phyloP scores from a whole-genome alignment of 2,113 vertebrate species.

The Kryptolebias marmoratus region DNA sequence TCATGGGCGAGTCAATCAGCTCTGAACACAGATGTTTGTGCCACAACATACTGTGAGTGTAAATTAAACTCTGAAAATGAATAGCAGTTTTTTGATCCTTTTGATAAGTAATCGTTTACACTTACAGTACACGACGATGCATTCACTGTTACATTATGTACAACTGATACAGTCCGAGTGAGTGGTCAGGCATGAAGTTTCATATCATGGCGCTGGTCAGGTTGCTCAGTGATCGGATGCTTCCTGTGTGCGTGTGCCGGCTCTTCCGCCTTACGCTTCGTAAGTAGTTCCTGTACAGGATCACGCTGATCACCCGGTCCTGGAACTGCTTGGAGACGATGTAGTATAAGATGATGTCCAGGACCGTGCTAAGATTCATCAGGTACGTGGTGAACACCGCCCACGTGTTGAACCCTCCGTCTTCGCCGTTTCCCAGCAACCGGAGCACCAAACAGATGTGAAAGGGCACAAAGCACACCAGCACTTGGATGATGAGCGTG shows the following conservation, averaged over 20 bases:
- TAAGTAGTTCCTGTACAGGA: conserved; percentile 94
- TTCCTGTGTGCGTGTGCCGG: conserved; percentile 84
- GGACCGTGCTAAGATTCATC: conserved; percentile 94
- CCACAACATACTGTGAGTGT: conserved; percentile 72
- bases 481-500: conserved; percentile 89
- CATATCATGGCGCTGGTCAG: conserved; percentile 91
- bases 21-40: conserved; percentile 75
- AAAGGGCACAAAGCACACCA: conserved; percentile 94
- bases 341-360: conserved; percentile 96
- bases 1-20: conserved; percentile 75
- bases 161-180: neutral
- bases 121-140: conserved; percentile 37
- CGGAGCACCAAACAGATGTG: conserved; percentile 88
- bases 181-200: conserved; percentile 22
- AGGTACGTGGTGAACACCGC: conserved; percentile 91
- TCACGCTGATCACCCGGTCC: conserved; percentile 94
- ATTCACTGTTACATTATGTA: conserved; percentile 41
- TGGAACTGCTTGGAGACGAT: conserved; percentile 98
- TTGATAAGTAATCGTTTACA: conserved; percentile 52
- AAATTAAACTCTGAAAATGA: conserved; percentile 67
- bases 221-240: conserved; percentile 90
- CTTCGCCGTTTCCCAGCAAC: conserved; percentile 72
- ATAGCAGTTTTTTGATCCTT: conserved; percentile 67
- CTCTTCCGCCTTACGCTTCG: conserved; percentile 93
- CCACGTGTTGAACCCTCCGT: conserved; percentile 81